These are phyloP conservation scores for Prorops nasuta DNA, from an alignment of 1,140 invertebrate species.

Conservation along the genomic window DNA sequence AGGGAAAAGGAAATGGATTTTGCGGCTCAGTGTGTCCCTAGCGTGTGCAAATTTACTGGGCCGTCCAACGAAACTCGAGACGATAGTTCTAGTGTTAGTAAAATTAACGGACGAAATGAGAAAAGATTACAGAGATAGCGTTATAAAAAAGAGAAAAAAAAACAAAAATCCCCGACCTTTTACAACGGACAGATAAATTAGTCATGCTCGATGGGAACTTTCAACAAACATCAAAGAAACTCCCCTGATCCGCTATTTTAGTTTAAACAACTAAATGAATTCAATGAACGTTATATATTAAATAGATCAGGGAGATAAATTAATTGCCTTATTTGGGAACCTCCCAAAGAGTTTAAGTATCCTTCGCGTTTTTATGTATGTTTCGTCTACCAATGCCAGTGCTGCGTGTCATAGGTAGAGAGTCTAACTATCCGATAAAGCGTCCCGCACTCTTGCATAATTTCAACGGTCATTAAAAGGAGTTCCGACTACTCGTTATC, in stretches of 20 bases:
- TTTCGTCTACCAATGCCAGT: constrained; percentile 25
- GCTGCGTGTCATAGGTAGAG: constrained; percentile 38
- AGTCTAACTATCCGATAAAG: constrained; percentile 51
- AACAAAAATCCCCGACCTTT: no score
- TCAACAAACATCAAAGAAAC: no score
- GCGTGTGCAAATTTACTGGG: no score
- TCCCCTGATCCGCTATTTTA: no score
- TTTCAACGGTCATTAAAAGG: constrained; percentile 45
- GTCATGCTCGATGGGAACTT: no score
- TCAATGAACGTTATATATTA: no score
- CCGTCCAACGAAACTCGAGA: no score
- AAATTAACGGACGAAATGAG: constrained; percentile 14
- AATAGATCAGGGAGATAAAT: no score
- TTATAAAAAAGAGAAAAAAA: constrained; percentile 19
- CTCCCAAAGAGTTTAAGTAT: constrained; percentile 20
- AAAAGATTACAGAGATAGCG: constrained; percentile 13
- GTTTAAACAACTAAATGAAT: no score
- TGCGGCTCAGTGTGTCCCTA: no score
- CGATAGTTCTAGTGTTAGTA: constrained; percentile 15
- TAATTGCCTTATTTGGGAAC: constrained; percentile 8
- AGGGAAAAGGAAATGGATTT: not conserved
- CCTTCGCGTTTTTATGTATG: constrained; percentile 21
- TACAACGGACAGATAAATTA: no score
- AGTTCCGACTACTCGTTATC: constrained; percentile 48
- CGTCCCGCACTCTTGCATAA: constrained; percentile 52